A percentile compares a stretch with the other conserved stretches of the same genome.
phyloP scores from a whole-genome alignment of 2,888 invertebrate species.

The Sesamia inferens region DNA sequence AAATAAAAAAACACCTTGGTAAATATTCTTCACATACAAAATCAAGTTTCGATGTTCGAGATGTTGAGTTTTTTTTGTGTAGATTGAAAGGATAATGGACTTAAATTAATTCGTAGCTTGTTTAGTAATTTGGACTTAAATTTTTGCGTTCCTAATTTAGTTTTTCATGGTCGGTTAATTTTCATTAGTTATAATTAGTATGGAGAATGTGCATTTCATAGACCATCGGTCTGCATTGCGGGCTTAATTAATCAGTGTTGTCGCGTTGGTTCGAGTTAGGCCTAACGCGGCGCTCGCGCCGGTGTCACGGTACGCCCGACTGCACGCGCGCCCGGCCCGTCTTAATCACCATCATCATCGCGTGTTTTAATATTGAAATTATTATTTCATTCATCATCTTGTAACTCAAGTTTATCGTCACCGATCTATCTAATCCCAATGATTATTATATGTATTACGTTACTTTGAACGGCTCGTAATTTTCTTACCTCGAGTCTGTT shows the following conservation, averaged over 20 bases:
- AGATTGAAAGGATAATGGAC: slow-evolving; percentile 78
- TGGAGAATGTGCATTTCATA: slow-evolving; percentile 71
- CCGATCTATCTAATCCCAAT: slow-evolving; percentile 84
- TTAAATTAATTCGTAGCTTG: slow-evolving; percentile 80
- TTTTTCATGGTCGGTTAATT: slow-evolving; percentile 53
- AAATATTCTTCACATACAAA: slow-evolving; percentile 83
- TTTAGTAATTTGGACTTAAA: slow-evolving; percentile 68
- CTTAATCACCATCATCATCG: slow-evolving; percentile 83
- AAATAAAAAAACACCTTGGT: slow-evolving; percentile 70
- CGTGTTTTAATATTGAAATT: slow-evolving; percentile 84
- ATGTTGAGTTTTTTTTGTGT: slow-evolving; percentile 74
- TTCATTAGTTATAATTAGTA: slow-evolving; percentile 57
- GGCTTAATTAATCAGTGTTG: slow-evolving; percentile 83
- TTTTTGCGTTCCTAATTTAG: slow-evolving; percentile 60
- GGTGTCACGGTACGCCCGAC: slow-evolving; percentile 77
- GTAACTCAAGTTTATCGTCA: slow-evolving; percentile 81
- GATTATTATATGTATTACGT: slow-evolving; percentile 88
- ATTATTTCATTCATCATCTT: slow-evolving; percentile 87
- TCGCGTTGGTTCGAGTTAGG: slow-evolving; percentile 82
- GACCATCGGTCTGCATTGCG: slow-evolving; percentile 77
- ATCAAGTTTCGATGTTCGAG: slow-evolving; percentile 80
- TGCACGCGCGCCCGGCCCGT: slow-evolving; percentile 73
- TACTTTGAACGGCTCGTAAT: slow-evolving; percentile 84
- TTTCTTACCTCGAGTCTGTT: slow-evolving; percentile 80
- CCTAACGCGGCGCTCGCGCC: slow-evolving; percentile 82